Evolutionary conservation across 2,797 vertebrate genomes (phyloP), one percentile per base, ranked within the genome.

Genomic region (Pangasius krempfi): DNA sequence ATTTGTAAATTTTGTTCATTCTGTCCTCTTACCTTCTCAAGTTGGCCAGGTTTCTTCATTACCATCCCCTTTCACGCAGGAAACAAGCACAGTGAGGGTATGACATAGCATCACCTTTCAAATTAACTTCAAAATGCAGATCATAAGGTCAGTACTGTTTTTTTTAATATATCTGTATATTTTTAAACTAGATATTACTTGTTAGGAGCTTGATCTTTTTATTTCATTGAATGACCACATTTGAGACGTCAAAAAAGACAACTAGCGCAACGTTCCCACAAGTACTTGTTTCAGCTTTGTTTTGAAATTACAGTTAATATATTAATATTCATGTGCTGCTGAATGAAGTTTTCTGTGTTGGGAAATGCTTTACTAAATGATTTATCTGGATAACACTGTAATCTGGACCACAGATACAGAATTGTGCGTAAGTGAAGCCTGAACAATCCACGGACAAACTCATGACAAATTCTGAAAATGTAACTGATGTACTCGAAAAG

Each of bases 1-100:
- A 30, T 90, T 89, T 91, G 90, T 88, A 91, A 92, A 92, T 92
- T 66, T 64, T 52, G 56, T 86, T 56, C 86, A 44, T 27, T 84
- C 70, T 47, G 37, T 30, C 25, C 37, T 50, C 87, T 76, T 30
- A 66, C 85, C 62, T 86, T 72, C 82, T 60, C 64, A 85, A 30
- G 76, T 84, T 83, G 75, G 37, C 58, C 62, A 76, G 80, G 22
- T 89, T 85, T 85, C 85, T 89, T 89, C 85, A 89, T 44, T 72
- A 80, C 62, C 22, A 7, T 87, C 70, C 73, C n/a, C 16, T 73
- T 86, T 90, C 70, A 70, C 78, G 86, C 56, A 80, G 84, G 91
- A 88, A 91, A 80, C 89, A 70, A 86, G 64, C 56, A 58, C 37
- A 88, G 58, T 33, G 83, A 86, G 95, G 86, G 90, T 92, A 33